Base-by-base conservation (phyloP, 1,140 invertebrate species). In the Arion vulgaris region DNA sequence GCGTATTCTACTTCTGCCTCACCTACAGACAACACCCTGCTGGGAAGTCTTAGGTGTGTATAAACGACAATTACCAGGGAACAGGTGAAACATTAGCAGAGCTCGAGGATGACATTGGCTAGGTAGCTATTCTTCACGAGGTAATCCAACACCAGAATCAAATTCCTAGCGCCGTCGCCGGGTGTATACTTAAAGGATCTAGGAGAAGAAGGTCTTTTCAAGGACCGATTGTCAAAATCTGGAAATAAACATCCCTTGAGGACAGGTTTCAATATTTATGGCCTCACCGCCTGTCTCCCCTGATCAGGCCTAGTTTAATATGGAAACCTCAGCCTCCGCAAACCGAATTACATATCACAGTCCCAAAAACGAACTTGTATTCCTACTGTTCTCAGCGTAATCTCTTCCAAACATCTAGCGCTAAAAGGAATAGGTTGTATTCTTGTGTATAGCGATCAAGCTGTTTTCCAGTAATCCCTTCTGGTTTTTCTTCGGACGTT, bases 1-100 rank as follows among this genome's bases (percentile, higher is more conserved):
- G n/a, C n/a, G n/a, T n/a, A n/a, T n/a, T n/a, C n/a, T n/a, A n/a
- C n/a, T n/a, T 5, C 41, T 45, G 5, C 41, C 15, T 15, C 15
- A 45, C 41, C 41, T 45, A 45, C 41, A 45, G 41, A 45, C 41
- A 15, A 5, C 41, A 15, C 41, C 41, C 5, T 45, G 41, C 5
- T 15, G 15, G 41, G 41, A 45, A 45, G 41, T 15, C 15, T 7
- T 45, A 45, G 41, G 41, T 45, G 41, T 15, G 41, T 7, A 5
- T 45, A 28, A 34, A 38, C 15, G 36, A 34, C 68, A 9, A 69
- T 36, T 34, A 38, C 68, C 15, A 2, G 28, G 68, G 68, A 23
- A 38, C 68, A 69, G 68, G 68, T 69, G 68, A 69, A 69, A 69
- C 68, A 69, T 69, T 69, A 69, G 68, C 68, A 38, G 68, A n/a